Percentiles rank a stretch among this genome's conserved stretches.
Conservation (phyloP, 2,888 invertebrate genomes). For the Eugnorisma glareosa region DNA sequence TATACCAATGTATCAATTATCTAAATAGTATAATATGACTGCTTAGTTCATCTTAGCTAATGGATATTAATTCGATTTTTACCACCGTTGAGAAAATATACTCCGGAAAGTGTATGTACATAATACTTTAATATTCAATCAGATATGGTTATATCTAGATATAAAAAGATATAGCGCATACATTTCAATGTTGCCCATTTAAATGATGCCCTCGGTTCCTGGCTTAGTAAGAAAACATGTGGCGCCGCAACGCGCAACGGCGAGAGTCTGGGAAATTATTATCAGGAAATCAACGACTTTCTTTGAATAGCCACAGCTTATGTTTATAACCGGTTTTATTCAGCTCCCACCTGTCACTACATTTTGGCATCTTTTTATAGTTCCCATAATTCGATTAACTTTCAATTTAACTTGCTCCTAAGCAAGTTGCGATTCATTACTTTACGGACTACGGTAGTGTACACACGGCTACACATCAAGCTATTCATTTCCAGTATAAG, state of each 20-base stretch:
- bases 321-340: not conserved
- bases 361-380: not conserved
- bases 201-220: not conserved
- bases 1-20: not conserved
- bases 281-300: not conserved
- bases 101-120: not conserved
- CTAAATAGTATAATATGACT: not conserved
- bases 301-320: not conserved
- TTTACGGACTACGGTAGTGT: not conserved
- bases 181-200: slow-evolving; percentile 9
- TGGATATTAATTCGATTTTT: not conserved
- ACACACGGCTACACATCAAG: too few species aligned
- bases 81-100: not conserved
- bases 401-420: not conserved
- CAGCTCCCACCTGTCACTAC: not conserved
- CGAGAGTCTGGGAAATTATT: not conserved
- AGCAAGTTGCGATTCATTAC: not conserved
- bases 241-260: not conserved
- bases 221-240: not conserved
- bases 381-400: not conserved
- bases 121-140: too few species aligned
- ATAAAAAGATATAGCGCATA: not conserved
- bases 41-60: not conserved
- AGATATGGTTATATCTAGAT: not conserved
- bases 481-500: too few species aligned